phyloP scores from a whole-genome alignment of 2,113 vertebrate species.

The Oceanodroma tethys region DNA sequence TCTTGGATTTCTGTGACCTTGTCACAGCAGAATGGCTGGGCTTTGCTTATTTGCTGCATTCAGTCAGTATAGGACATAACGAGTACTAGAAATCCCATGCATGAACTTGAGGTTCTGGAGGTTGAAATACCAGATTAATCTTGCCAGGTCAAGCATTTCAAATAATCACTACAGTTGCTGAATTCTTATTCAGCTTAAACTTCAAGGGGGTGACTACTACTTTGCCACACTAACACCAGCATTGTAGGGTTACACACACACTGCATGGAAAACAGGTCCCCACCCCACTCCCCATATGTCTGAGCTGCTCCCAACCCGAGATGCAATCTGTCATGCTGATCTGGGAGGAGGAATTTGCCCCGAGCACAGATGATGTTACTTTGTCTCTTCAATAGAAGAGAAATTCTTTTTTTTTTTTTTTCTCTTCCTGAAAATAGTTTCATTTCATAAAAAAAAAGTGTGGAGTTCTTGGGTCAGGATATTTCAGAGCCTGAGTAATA shows the following conservation, averaged over 20 bases:
- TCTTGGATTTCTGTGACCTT: background rate
- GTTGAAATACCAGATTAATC: background rate
- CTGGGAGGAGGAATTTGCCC: background rate
- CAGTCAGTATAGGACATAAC: background rate
- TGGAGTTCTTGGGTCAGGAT: background rate
- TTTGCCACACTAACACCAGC: background rate
- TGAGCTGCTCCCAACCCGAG: background rate
- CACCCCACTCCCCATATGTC: background rate
- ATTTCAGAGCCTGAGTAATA: background rate
- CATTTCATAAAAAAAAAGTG: background rate
- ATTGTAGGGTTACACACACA: fast-evolving
- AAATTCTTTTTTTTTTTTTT: background rate
- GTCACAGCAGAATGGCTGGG: background rate
- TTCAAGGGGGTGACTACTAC: background rate
- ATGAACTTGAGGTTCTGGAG: background rate
- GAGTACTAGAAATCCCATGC: background rate
- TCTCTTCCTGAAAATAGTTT: background rate
- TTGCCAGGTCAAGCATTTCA: background rate
- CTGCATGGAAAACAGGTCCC: background rate
- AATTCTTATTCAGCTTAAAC: background rate
- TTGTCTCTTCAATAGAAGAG: background rate
- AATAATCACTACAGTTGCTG: background rate
- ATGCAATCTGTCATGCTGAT: background rate
- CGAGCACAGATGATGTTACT: background rate
- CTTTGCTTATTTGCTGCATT: background rate